Conservation (phyloP, 2,888 invertebrate genomes). For the Philereme vetulata region DNA sequence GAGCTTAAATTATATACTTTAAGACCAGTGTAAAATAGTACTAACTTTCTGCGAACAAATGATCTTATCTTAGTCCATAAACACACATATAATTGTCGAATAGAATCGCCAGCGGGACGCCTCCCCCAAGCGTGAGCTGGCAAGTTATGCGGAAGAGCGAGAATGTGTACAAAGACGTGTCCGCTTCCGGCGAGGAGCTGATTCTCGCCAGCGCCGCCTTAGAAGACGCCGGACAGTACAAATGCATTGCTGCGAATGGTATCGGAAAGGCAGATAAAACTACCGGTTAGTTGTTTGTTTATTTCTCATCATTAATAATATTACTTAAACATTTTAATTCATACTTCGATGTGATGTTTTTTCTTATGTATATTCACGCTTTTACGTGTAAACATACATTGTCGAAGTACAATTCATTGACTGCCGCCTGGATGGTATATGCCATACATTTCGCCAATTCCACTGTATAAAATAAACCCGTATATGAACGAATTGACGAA, state of each 20-base stretch:
- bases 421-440: no score
- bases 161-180: neutral
- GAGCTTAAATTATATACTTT: no score
- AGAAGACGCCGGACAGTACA: slow-evolving; percentile 16
- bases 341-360: no score
- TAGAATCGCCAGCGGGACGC: slow-evolving; percentile 19
- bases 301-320: neutral
- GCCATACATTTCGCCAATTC: no score
- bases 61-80: no score
- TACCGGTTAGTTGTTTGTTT: slow-evolving; percentile 7
- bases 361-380: no score
- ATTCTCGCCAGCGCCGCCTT: slow-evolving; percentile 12
- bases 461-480: no score
- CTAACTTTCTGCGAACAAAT: no score
- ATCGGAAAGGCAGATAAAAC: slow-evolving; percentile 1
- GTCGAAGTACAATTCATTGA: no score
- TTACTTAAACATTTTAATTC: neutral
- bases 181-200: slow-evolving; percentile 8
- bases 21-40: no score
- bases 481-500: no score
- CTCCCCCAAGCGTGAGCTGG: slow-evolving; percentile 16
- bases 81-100: neutral
- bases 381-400: no score
- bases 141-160: slow-evolving; percentile 11
- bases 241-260: slow-evolving; percentile 16